phyloP scores from a whole-genome alignment of 2,113 vertebrate genomes.

The Stigmatopora argus region DNA sequence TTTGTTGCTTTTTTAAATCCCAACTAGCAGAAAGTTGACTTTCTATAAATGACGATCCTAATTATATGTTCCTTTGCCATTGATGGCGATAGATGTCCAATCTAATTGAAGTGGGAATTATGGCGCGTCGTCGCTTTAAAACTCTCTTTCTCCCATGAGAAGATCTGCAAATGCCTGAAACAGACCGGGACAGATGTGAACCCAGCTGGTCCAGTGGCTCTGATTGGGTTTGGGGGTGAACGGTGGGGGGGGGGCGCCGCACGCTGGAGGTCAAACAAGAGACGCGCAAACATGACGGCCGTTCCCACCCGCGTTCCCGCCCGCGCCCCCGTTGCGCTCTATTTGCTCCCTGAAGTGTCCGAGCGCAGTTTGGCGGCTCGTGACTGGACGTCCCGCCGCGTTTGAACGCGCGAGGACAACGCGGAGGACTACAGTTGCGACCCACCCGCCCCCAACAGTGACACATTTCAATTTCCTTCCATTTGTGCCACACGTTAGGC shows the following conservation, averaged over 20 bases:
- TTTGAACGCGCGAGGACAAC: neutral
- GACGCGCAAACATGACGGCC: constrained; percentile 15
- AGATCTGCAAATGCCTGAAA: neutral
- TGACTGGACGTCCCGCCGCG: constrained; percentile 12
- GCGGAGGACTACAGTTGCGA: neutral
- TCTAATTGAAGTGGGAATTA: no score
- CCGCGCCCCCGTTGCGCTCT: constrained; percentile 35
- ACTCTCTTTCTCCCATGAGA: neutral
- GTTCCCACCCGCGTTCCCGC: constrained; percentile 25
- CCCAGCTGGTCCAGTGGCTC: constrained; percentile 20
- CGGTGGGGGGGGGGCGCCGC: constrained; percentile 18
- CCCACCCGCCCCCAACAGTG: neutral
- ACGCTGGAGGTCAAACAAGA: constrained; percentile 2
- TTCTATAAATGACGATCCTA: no score
- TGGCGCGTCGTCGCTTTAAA: neutral
- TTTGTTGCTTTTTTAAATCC: no score
- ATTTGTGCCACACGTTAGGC: constrained; percentile 29
- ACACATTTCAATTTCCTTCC: constrained; percentile 10
- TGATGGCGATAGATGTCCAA: no score
- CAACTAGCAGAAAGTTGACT: no score
- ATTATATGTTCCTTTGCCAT: no score
- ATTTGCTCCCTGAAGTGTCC: constrained; percentile 35
- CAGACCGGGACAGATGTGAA: constrained; percentile 24
- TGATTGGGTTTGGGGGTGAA: neutral
- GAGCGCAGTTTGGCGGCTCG: constrained; percentile 20